Evolutionary conservation across 2,888 invertebrate species (phyloP), one percentile per base, ranked within the genome.

Genomic region (Adelognathus sp.): DNA sequence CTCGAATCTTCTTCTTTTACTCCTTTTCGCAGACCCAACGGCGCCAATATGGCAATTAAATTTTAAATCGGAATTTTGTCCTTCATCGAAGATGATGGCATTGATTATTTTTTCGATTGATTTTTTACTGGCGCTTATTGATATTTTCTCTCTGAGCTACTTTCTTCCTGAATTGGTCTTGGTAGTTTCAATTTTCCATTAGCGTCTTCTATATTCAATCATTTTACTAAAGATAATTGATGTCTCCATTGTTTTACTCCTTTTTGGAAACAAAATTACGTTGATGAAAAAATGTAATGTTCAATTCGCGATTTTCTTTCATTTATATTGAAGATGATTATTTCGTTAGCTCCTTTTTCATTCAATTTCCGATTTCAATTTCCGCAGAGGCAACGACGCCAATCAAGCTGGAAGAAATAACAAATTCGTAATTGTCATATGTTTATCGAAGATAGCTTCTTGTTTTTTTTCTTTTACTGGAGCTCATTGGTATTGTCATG

Each of bases 1-100:
- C 63, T 69, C 66, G 54, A n/a, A n/a, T n/a, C n/a, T 29, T 74
- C 78, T 75, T 72, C 73, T 77, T 58, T 41, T 16, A 11, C 11
- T 18, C 4, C 6, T 16, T 36, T 11, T 63, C 18, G 16, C 39
- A 0, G 18, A 56, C 27, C 24, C n/a, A 7, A 4, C 16, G 5
- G n/a, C 67, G 46, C 46, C 46, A 46, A n/a, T n/a, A n/a, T n/a
- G 18, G 18, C 18, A 46, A 46, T 18, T 18, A 4, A 46, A 3
- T 36, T 11, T 36, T n/a, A n/a, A 36, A 5, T 7, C 9, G n/a
- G n/a, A n/a, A n/a, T 6, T 36, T 36, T 36, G 9, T 36, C 1
- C n/a, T 36, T 9, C 3, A 36, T 36, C 9, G n/a, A 36, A 36
- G 9, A n/a, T n/a, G n/a, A n/a, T 7, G 9, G 2, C 36, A 36